Base-by-base conservation (phyloP, 2,797 vertebrate genomes). In the Coilia nasus region DNA sequence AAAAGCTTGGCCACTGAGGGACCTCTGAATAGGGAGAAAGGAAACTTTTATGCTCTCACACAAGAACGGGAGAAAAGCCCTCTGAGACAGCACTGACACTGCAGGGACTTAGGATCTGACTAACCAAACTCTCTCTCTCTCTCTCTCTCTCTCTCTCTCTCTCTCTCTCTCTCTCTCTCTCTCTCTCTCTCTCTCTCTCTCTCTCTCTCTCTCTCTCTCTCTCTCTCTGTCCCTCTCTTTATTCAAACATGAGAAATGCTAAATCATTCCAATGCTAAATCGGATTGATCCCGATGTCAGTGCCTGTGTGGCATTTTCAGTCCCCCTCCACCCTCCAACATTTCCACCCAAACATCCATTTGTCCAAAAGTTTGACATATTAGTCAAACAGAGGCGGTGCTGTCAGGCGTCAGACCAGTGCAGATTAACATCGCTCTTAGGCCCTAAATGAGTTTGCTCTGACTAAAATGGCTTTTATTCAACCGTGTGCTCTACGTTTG, bases 11-110 rank as follows among this genome's bases (percentile, higher is more conserved):
- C 89, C 93, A 95, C 93, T 93, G 93, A 94, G 94, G 92, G 92
- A 95, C 94, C 89, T 87, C 86, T 96, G 95, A 96, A 96, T 95
- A 92, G 94, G 94, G 93, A 95, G 93, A 95, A 96, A 95, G 92
- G 94, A 88, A 92, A 96, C 94, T 95, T 96, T 96, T 95, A 91
- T 95, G 93, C 91, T 92, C 21, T 86, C 89, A 87, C 91, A 91
- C 92, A 93, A 89, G 91, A 92, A 93, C 88, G 89, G 93, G 93
- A 95, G 93, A 95, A 94, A 93, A 86, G 92, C 89, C 88, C 81
- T 25, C 71, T 87, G 90, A 92, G 92, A 91, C 92, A 92, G 81
- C 50, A 83, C 41, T 78, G 50, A 82, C 86, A 80, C 64, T 57
- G 83, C 28, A 54, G 90, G 91, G 94, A 94, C 93, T 94, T 95